These are phyloP conservation scores for Anthopleura sola DNA, from an alignment of 64 coral and sea anemone species.

Conservation along the genomic window DNA sequence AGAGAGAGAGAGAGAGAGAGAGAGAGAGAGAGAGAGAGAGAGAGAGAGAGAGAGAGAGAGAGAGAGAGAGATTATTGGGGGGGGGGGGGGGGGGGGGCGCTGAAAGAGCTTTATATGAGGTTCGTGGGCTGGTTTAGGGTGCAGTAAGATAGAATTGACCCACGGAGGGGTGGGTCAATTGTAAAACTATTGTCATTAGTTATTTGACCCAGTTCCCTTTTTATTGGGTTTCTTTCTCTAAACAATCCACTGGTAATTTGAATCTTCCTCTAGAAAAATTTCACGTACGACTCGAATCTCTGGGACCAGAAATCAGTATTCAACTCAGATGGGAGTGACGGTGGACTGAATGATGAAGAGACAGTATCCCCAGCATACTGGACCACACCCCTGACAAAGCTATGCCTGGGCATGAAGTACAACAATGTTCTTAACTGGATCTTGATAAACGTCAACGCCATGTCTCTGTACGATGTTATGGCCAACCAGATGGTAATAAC, in stretches of 20 bases:
- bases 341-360: slow-evolving; percentile 24
- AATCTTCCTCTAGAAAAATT: not conserved
- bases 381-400: slow-evolving; percentile 11
- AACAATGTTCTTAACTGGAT: slow-evolving; percentile 12
- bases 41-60: too few relatives aligned
- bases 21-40: too few relatives aligned
- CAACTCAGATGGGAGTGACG: not conserved
- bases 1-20: too few relatives aligned
- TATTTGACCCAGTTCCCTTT: too few relatives aligned
- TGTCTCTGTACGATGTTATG: not conserved
- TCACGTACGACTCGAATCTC: slow-evolving; percentile 4
- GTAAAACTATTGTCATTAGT: too few relatives aligned
- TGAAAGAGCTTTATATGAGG: too few relatives aligned
- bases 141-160: too few relatives aligned
- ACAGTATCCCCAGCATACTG: slow-evolving; percentile 34
- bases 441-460: not conserved
- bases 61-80: too few relatives aligned
- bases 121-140: too few relatives aligned
- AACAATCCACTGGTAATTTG: too few relatives aligned
- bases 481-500: not conserved
- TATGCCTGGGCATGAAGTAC: slow-evolving; percentile 36
- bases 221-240: not conserved
- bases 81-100: too few relatives aligned
- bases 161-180: too few relatives aligned
- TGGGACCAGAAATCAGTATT: not conserved